Base-by-base conservation (phyloP, 2,797 vertebrate genomes). In the Microctenopoma lineatum region DNA sequence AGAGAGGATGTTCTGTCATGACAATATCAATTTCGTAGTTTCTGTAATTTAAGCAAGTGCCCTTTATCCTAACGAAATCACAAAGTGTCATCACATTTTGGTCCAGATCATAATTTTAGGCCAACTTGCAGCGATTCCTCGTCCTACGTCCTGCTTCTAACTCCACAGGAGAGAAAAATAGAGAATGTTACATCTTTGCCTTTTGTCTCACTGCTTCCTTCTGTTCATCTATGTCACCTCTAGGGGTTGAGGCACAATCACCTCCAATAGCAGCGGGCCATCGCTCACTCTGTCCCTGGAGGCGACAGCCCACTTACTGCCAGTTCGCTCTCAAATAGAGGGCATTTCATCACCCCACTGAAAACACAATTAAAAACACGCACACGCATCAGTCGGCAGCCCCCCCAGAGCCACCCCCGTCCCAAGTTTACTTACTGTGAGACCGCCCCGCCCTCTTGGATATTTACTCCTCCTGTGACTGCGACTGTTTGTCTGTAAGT, bases 291-390 rank as follows among this genome's bases (percentile, higher is more conserved):
- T 85, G 86, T 91, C 88, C 88, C 91, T 73, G 77, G 75, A 91
- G 91, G 91, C 80, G 87, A 92, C 90, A 90, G 78, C 75, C 91
- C 84, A 89, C 87, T 90, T 90, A 87, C 85, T 85, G 87, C 81
- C 81, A 81, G 75, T 87, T 70, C 80, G 53, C 50, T 84, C 79
- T 88, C 83, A 87, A 90, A 91, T 75, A 81, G 84, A 87, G 71
- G 88, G 87, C 87, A 86, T 87, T 85, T 89, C 87, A 92, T 92
- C 88, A 89, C 87, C 66, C 73, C 39, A 63, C 79, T 26, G 27
- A 90, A 93, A 91, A 90, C 83, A 83, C 87, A 89, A 91, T 92
- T 92, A 92, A 92, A 90, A 84, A 81, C 73, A 70, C 36, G 39
- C 41, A 81, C 73, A 70, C 32, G 36, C 41, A n/a, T 60, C 67